Evolutionary conservation across 2,113 vertebrate genomes (phyloP), one percentile per base, ranked within the genome.

Genomic region (Phoenicopterus ruber): DNA sequence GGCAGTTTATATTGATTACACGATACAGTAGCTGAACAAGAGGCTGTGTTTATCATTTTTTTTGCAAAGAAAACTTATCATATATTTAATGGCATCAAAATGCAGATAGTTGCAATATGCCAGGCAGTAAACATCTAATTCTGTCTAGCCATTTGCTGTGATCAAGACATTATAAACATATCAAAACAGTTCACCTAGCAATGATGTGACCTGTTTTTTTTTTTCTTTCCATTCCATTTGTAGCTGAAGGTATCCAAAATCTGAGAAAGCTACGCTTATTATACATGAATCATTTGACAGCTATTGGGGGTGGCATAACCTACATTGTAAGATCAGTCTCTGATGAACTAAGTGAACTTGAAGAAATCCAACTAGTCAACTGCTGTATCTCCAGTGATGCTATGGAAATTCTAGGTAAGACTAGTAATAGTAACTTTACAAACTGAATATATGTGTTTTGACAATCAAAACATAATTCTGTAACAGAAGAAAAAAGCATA

Each of bases 361-460:
- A 97, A 93, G 95, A 97, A 96, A 95, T 97, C 57, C 82, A 92
- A 7, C 50, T 88, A 42, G 59, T 91, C 54, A 96, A 86, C 55
- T 97, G 94, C 89, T 96, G 66, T 73, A 82, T 96, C 31, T 92
- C 85, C 2, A 84, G 55, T 55, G 85, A 58, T 40, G 73, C 93
- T 17, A 40, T 97, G 81, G 94, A 81, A 94, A 91, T 69, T 69
- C 89, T 98, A 72, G 69, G 93, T 97, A 95, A 94, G 34, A 84
- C 29, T 13, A 71, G 17, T 38, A 47, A 52, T 16, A 42, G 31
- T 34, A 58, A 54, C 3, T 69, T 94, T 80, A 46, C 34, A 67
- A 59, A 42, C 15, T 17, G 20, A 77, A 24, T 59, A 63, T 14
- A 18, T 58, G 18, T 66, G 28, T 82, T 93, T 81, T 78, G 31